Base-by-base conservation (phyloP, 2,797 vertebrate species). In the Xiphophorus birchmanni region DNA sequence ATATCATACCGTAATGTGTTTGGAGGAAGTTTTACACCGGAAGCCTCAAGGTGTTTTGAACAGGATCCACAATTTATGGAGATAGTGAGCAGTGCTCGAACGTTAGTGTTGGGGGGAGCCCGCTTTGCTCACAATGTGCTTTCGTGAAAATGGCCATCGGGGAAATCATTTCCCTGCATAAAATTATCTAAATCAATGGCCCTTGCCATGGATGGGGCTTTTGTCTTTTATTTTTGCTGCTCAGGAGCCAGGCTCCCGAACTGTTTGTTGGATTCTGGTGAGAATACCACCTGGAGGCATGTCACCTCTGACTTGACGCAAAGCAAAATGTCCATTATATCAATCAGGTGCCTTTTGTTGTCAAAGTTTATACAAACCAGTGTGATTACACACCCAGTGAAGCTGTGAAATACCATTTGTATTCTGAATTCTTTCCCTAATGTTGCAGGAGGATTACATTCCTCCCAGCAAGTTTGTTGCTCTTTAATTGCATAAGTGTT, bases 121-220 rank as follows among this genome's bases (percentile, higher is more conserved):
- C 81, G 91, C 90, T 88, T 84, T 74, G 45, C 88, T 91, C 87
- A 86, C 90, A 89, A 88, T 92, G 89, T 89, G 85, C 88, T 92
- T 86, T 87, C 79, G 86, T 87, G 83, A 90, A 94, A 95, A 91
- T 90, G 87, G 91, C 90, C 95, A 81, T 93, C 56, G 47, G 95
- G 95, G 96, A 96, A 96, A 96, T 96, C 93, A 95, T 93, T 91
- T 94, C 90, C 90, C 89, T 63, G 94, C 94, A 95, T 95, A 94
- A 95, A 96, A 96, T 95, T 95, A 95, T 95, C 93, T 84, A 91
- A 95, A 95, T 96, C 94, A 95, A 94, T 95, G 94, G 93, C 90
- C 92, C 88, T 92, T 86, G 88, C 90, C 91, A 89, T 89, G 88
- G 92, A 93, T 90, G 88, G 88, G 89, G 89, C 82, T 89, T 80